Evolutionary conservation across 2,113 vertebrate species (phyloP).

Genomic region (Diadophis punctatus): DNA sequence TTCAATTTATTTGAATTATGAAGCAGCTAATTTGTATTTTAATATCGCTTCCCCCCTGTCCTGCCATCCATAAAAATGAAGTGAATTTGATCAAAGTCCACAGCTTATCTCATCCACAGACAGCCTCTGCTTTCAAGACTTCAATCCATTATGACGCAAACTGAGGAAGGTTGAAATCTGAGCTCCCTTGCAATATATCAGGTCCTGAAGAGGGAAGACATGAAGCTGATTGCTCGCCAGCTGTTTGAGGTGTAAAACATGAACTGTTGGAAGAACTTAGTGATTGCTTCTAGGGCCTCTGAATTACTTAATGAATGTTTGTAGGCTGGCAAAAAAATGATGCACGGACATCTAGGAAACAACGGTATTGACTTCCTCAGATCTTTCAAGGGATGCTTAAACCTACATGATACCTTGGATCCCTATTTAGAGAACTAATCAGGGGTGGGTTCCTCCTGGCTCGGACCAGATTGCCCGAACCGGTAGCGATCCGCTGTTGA

Average conservation of each 20-base stretch:
- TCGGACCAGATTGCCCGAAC: too few relatives aligned
- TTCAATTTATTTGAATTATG: slow-evolving; percentile 49
- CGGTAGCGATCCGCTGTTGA: too few relatives aligned
- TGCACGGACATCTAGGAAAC: not conserved
- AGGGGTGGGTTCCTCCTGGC: too few relatives aligned
- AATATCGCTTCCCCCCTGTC: slow-evolving; percentile 58
- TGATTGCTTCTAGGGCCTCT: slow-evolving; percentile 38
- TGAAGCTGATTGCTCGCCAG: slow-evolving; percentile 38
- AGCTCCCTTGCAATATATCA: slow-evolving; percentile 49
- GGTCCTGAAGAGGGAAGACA: slow-evolving; percentile 26
- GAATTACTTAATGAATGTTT: slow-evolving; percentile 57
- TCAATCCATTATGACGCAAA: slow-evolving; percentile 2
- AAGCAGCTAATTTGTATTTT: slow-evolving; percentile 64
- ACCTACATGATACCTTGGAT: not conserved
- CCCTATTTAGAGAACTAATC: not conserved
- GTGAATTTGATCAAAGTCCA: slow-evolving; percentile 61
- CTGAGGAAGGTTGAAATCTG: slow-evolving; percentile 31
- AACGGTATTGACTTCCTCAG: not conserved
- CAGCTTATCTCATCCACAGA: slow-evolving; percentile 49
- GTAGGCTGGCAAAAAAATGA: slow-evolving; percentile 32
- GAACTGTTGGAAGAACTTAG: slow-evolving; percentile 29
- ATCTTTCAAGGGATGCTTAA: not conserved
- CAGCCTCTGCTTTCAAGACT: slow-evolving; percentile 22
- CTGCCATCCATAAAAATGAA: slow-evolving; percentile 51
- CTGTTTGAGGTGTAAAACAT: slow-evolving; percentile 33